Evolutionary conservation across 1,140 invertebrate genomes (phyloP), one percentile per base, ranked within the genome.

Genomic region (Drosophila kikkawai): DNA sequence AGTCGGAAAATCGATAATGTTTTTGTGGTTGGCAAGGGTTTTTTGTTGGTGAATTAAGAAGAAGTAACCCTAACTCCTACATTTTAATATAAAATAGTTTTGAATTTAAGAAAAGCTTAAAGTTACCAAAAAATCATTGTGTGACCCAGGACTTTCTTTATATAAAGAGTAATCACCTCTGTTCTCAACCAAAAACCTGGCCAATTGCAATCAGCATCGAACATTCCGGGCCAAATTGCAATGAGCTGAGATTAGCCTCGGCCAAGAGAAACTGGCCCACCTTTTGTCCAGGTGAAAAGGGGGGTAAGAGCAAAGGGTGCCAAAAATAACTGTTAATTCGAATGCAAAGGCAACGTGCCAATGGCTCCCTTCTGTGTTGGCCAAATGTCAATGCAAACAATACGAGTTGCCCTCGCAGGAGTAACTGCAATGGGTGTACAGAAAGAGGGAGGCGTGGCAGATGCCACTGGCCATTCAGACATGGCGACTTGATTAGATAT

Each of bases 251-350:
- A 87, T 88, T 88, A 87, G 83, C 64, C 42, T 22, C n/a, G 47
- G 45, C 64, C 55, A 55, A 42, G 51, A 64, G 42, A 5, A 44
- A 36, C n/a, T 57, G 29, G 1, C 36, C 51, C 42, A 39, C 68
- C 53, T 56, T 61, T 55, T 66, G 53, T 63, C 50, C 66, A 44
- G 48, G 17, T 32, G 12, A 48, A 26, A 34, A 42, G 26, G 4
- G n/a, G 4, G 19, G 4, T 26, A 26, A 22, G 44, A 12, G 45
- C 45, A 51, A 55, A 63, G 64, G 77, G 76, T 80, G 84, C 85
- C 84, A 90, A 79, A 88, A 88, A 88, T 79, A 88, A 84, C 85
- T 88, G 84, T 85, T 88, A 88, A 88, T 88, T 85, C 78, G 80
- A 81, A 90, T 85, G 85, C 85, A 79, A 82, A 90, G 70, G 76